These are phyloP conservation scores for Oceanites oceanicus DNA, from an alignment of 2,113 vertebrate genomes.

Conservation along the genomic window DNA sequence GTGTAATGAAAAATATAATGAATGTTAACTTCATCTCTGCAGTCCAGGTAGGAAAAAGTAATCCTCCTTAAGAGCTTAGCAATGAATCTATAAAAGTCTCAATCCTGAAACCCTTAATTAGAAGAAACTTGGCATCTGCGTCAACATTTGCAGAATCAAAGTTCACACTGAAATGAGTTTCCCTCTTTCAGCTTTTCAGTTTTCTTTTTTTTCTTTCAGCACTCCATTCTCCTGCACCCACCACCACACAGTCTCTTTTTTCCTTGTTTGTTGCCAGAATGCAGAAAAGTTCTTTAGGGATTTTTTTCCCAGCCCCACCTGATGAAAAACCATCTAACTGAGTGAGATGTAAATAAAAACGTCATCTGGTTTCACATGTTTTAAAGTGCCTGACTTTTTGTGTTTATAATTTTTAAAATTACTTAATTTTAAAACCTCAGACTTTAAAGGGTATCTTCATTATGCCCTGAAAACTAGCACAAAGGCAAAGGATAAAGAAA, in stretches of 20 bases:
- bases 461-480: slow-evolving; percentile 15
- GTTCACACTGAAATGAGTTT: not conserved
- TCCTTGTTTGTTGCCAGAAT: not conserved
- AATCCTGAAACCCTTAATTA: not conserved
- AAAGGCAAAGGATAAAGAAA: slow-evolving; percentile 16
- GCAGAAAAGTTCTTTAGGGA: not conserved
- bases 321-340: slow-evolving; percentile 12
- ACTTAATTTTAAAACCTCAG: slow-evolving; percentile 42
- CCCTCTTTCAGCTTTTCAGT: not conserved
- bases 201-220: not conserved
- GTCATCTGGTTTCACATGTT: slow-evolving; percentile 6
- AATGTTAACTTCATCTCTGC: not conserved
- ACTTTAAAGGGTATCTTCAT: slow-evolving; percentile 1
- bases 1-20: not conserved
- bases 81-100: not conserved
- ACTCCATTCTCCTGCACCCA: not conserved
- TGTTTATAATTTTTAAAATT: not conserved
- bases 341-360: slow-evolving; percentile 46
- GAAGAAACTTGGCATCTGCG: not conserved
- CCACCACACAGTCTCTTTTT: not conserved
- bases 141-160: not conserved
- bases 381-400: not conserved
- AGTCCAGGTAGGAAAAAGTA: not conserved
- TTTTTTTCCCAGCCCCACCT: slow-evolving; percentile 8
- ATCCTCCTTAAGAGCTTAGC: not conserved